Evolutionary conservation across 2,888 invertebrate species (phyloP).

Genomic region (Tupiocoris notatus): DNA sequence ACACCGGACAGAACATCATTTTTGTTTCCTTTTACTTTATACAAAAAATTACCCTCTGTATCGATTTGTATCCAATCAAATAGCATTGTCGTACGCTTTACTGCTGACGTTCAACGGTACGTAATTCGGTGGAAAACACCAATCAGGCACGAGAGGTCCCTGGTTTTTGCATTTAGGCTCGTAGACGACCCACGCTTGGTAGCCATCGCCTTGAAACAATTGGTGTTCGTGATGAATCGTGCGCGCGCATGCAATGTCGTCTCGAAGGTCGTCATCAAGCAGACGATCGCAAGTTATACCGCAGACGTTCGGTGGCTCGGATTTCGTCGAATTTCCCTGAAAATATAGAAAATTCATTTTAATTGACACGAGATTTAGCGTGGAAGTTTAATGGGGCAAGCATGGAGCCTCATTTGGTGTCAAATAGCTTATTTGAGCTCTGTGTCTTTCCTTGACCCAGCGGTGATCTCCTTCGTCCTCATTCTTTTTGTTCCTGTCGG

Average conservation of each 20-base stretch:
- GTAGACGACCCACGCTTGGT: constrained; percentile 72
- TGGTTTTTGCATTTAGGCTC: constrained; percentile 58
- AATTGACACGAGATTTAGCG: too few species aligned
- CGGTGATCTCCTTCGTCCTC: too few species aligned
- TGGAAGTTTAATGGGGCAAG: too few species aligned
- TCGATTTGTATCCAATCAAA: background rate
- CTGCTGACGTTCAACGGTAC: constrained; percentile 21
- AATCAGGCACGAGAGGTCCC: constrained; percentile 10
- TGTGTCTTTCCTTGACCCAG: too few species aligned
- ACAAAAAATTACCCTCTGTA: too few species aligned
- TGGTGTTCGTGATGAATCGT: constrained; percentile 66
- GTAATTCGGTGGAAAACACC: constrained; percentile 11
- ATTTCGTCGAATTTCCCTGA: too few species aligned
- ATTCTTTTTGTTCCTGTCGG: too few species aligned
- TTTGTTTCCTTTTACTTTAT: too few species aligned
- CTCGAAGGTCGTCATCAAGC: constrained; percentile 66
- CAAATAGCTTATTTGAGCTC: too few species aligned
- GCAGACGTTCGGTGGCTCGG: constrained; percentile 57
- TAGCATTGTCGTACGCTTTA: background rate
- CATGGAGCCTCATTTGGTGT: too few species aligned
- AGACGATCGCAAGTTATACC: constrained; percentile 62
- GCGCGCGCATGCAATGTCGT: constrained; percentile 68
- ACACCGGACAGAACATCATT: too few species aligned
- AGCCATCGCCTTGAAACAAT: constrained; percentile 68
- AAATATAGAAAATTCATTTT: too few species aligned